These are phyloP conservation scores for Parnassius glacialis DNA, from an alignment of 2,888 invertebrate species.

Conservation along the genomic window DNA sequence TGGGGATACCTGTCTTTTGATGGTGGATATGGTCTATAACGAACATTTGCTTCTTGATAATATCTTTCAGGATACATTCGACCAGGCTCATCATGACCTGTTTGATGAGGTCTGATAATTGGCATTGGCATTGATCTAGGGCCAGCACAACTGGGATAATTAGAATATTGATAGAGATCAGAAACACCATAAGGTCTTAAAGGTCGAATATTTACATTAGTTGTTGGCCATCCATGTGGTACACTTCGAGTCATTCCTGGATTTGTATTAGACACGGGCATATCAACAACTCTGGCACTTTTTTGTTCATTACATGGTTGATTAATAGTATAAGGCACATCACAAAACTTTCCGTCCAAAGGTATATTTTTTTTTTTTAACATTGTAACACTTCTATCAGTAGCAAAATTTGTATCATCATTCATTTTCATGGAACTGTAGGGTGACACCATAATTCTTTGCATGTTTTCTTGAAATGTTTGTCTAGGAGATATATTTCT, in stretches of 20 bases:
- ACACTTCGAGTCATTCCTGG: constrained; percentile 45
- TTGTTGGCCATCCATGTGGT: constrained; percentile 56
- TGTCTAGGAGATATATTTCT: constrained; percentile 78
- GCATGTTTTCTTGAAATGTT: constrained; percentile 80
- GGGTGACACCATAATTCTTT: constrained; percentile 71
- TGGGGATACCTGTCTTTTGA: constrained; percentile 66
- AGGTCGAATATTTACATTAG: constrained; percentile 53
- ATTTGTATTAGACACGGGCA: constrained; percentile 59
- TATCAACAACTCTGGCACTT: constrained; percentile 57
- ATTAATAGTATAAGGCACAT: constrained; percentile 74
- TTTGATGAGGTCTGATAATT: constrained; percentile 52
- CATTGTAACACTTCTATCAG: constrained; percentile 43
- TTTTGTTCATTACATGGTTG: constrained; percentile 60
- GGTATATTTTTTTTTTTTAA: constrained; percentile 58
- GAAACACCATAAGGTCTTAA: constrained; percentile 57
- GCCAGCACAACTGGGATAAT: constrained; percentile 59
- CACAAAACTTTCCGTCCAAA: constrained; percentile 68
- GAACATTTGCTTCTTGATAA: constrained; percentile 61
- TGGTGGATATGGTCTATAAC: constrained; percentile 70
- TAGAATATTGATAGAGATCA: constrained; percentile 66
- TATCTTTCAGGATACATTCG: constrained; percentile 60
- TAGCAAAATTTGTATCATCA: constrained; percentile 49
- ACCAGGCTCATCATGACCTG: constrained; percentile 55
- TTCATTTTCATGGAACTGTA: constrained; percentile 57
- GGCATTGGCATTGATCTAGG: constrained; percentile 56